Evolutionary conservation across 1,140 invertebrate species (phyloP).

Genomic region (Planococcus citri): DNA sequence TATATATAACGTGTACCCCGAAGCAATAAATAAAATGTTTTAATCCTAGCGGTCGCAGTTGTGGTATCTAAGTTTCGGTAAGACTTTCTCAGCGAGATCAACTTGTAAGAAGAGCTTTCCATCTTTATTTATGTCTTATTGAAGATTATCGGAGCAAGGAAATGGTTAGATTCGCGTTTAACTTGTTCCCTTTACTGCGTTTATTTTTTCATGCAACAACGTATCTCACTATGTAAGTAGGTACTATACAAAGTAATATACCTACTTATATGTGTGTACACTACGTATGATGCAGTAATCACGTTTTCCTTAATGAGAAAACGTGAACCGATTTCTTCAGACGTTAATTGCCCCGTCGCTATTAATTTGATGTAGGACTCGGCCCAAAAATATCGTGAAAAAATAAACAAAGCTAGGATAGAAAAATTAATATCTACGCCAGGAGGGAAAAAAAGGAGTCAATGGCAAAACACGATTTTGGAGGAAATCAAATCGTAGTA

Average conservation of each 20-base stretch:
- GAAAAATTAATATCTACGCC: no score
- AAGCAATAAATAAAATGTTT: slow-evolving; percentile 19
- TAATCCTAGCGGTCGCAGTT: slow-evolving; percentile 17
- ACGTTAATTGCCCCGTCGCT: background rate
- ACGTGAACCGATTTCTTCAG: slow-evolving; percentile 1
- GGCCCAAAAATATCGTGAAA: no score
- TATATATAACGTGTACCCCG: slow-evolving; percentile 10
- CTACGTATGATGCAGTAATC: background rate
- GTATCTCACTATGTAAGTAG: no score
- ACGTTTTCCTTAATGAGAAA: slow-evolving; percentile 1
- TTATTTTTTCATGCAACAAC: background rate
- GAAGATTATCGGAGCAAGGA: slow-evolving; percentile 13
- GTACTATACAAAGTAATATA: no score
- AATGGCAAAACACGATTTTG: no score
- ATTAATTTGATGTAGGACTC: no score
- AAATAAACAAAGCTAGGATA: no score
- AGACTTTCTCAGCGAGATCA: slow-evolving; percentile 17
- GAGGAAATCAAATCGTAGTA: no score
- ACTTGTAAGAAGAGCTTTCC: slow-evolving; percentile 19
- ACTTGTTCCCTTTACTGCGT: background rate
- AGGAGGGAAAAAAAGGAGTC: no score
- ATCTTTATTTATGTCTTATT: slow-evolving; percentile 21
- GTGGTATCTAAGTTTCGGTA: slow-evolving; percentile 11
- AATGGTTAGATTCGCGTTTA: slow-evolving; percentile 7
- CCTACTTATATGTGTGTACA: background rate